These are phyloP conservation scores for Thelaira solivaga DNA, from an alignment of 2,888 invertebrate genomes.

Conservation along the genomic window DNA sequence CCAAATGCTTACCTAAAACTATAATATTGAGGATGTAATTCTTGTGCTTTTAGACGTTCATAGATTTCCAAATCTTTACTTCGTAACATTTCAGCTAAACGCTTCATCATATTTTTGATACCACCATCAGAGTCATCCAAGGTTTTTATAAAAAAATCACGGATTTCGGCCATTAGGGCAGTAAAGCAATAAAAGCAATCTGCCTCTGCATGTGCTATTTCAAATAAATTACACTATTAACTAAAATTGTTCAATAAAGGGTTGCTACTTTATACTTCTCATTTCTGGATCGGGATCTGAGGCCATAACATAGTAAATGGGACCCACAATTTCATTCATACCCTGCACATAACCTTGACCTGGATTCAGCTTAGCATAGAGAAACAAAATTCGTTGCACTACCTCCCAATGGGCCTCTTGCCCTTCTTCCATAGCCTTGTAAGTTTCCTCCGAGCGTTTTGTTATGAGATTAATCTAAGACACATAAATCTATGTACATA, in stretches of 20 bases:
- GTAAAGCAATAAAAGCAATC: constrained; percentile 99
- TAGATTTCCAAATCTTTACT: constrained; percentile 87
- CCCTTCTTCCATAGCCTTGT: constrained; percentile 90
- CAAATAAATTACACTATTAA: background rate
- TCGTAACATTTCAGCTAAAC: constrained; percentile 86
- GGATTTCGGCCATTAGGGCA: constrained; percentile 97
- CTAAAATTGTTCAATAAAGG: background rate
- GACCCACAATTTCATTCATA: constrained; percentile 99
- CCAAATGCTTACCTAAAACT: constrained; percentile 85
- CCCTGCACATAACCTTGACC: constrained; percentile 98
- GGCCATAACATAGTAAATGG: constrained; percentile 98
- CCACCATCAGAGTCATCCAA: constrained; percentile 95
- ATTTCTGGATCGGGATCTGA: constrained; percentile 88
- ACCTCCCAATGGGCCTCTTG: constrained; percentile 99
- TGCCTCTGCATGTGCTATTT: constrained; percentile 92
- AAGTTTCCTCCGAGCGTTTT: constrained; percentile 87
- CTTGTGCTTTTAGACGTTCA: constrained; percentile 87
- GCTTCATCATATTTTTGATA: constrained; percentile 92
- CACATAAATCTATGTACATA: background rate
- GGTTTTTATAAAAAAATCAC: constrained; percentile 97
- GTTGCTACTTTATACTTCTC: constrained; percentile 84
- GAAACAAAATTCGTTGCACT: constrained; percentile 95
- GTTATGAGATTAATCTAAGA: constrained; percentile 83
- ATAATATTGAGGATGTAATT: constrained; percentile 96
- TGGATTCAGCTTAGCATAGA: constrained; percentile 98